Evolutionary conservation across 2,888 invertebrate genomes (phyloP).

Genomic region (Linyphia triangularis): DNA sequence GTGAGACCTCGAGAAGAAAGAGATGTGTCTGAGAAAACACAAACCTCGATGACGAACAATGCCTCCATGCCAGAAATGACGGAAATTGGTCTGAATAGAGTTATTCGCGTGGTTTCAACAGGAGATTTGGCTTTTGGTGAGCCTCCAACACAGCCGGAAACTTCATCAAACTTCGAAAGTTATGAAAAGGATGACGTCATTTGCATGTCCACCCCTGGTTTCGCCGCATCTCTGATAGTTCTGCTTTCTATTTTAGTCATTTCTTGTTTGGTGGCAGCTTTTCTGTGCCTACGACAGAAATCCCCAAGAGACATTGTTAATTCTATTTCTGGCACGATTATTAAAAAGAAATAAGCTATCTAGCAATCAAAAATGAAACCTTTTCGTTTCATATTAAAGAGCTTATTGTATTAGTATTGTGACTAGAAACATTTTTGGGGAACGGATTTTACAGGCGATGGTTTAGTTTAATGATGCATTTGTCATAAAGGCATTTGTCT

Average conservation of each 20-base stretch:
- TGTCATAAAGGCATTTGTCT: no score
- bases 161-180: slow-evolving; percentile 52
- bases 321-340: slow-evolving; percentile 66
- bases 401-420: slow-evolving; percentile 36
- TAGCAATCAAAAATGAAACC: not conserved
- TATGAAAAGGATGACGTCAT: slow-evolving; percentile 82
- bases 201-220: slow-evolving; percentile 96
- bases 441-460: not conserved
- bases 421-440: not conserved
- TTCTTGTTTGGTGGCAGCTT: slow-evolving; percentile 91
- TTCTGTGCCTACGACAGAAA: slow-evolving; percentile 88
- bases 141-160: slow-evolving; percentile 78
- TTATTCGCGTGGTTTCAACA: slow-evolving; percentile 87
- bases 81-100: slow-evolving; percentile 77
- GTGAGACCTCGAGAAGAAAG: slow-evolving; percentile 76
- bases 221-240: slow-evolving; percentile 90
- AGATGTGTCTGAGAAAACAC: slow-evolving; percentile 69
- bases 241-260: slow-evolving; percentile 89
- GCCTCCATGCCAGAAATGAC: slow-evolving; percentile 57
- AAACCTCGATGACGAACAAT: not conserved
- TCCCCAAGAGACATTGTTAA: slow-evolving; percentile 65
- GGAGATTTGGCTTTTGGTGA: slow-evolving; percentile 92
- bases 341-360: slow-evolving; percentile 56
- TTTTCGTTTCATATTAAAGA: slow-evolving; percentile 29
- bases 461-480: not conserved